A percentile compares a stretch with the other conserved stretches of the same genome.
These are phyloP conservation scores for Apis dorsata DNA, from an alignment of 1,140 invertebrate species.

Conservation along the genomic window DNA sequence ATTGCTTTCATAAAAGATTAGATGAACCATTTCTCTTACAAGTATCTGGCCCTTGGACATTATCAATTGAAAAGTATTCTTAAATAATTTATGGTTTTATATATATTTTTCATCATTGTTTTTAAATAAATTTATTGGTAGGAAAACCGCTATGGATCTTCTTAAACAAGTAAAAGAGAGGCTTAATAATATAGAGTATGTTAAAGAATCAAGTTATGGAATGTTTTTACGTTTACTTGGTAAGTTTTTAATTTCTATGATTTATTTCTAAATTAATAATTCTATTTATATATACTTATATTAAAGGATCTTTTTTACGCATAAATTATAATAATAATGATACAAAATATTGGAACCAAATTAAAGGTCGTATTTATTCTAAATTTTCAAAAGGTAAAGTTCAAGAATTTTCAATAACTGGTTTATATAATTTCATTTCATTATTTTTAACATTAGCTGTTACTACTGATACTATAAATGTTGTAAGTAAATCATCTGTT, in stretches of 20 bases:
- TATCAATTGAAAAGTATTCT: constrained; percentile 76
- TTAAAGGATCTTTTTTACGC: constrained; percentile 73
- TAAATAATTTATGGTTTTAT: constrained; percentile 18
- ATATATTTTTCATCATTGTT: not conserved
- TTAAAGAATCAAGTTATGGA: constrained; percentile 77
- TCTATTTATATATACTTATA: constrained; percentile 9
- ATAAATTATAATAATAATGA: constrained; percentile 69
- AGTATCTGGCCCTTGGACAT: constrained; percentile 73
- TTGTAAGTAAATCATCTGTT: constrained; percentile 69
- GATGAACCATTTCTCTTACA: constrained; percentile 77
- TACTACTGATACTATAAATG: constrained; percentile 75
- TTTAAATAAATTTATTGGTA: constrained; percentile 57
- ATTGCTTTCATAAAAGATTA: constrained; percentile 79
- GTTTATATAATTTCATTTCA: constrained; percentile 78
- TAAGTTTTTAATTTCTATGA: constrained; percentile 52
- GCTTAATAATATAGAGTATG: constrained; percentile 67
- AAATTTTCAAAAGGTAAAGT: constrained; percentile 79
- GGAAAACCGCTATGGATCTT: constrained; percentile 75
- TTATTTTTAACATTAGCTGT: constrained; percentile 79
- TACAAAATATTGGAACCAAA: constrained; percentile 78
- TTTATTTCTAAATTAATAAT: not conserved
- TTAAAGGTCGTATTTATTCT: constrained; percentile 79
- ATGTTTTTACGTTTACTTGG: constrained; percentile 78
- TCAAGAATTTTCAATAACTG: constrained; percentile 74
- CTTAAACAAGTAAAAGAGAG: constrained; percentile 75